A percentile compares a stretch with the other conserved stretches of the same genome.
phyloP scores from a whole-genome alignment of 2,113 vertebrate genomes.

The Gopherus flavomarginatus region DNA sequence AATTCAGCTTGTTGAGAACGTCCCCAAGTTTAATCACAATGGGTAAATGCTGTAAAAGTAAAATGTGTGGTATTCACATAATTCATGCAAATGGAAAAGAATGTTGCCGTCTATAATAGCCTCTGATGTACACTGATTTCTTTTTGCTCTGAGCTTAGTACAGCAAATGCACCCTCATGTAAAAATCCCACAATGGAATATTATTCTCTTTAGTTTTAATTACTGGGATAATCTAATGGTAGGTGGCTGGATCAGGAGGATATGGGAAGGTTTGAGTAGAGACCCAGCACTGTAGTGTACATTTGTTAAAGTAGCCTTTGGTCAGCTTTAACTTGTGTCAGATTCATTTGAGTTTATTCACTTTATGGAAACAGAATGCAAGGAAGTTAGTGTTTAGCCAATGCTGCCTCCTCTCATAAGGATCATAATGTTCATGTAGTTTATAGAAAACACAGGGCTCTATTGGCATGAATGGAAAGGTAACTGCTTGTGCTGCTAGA shows the following conservation, averaged over 20 bases:
- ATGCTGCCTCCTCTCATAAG: neutral
- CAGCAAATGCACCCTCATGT: neutral
- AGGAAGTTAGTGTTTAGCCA: neutral
- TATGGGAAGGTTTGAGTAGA: neutral
- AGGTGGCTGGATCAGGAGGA: neutral
- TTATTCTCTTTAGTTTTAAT: neutral
- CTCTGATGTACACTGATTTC: neutral
- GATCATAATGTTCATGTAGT: accelerated
- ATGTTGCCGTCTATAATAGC: neutral
- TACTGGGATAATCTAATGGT: neutral
- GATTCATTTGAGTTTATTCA: neutral
- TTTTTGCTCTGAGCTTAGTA: neutral
- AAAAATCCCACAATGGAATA: neutral
- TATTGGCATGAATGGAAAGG: neutral
- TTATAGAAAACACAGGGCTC: neutral
- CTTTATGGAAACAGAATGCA: neutral
- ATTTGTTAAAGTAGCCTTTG: neutral
- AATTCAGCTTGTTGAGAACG: neutral
- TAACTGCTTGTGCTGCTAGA: neutral
- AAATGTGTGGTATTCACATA: neutral
- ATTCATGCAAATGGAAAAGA: neutral
- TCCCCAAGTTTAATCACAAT: neutral
- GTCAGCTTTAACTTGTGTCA: accelerated
- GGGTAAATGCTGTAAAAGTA: neutral
- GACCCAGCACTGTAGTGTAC: neutral